Base-by-base conservation (phyloP, 2,888 invertebrate species). In the Archips xylosteana region DNA sequence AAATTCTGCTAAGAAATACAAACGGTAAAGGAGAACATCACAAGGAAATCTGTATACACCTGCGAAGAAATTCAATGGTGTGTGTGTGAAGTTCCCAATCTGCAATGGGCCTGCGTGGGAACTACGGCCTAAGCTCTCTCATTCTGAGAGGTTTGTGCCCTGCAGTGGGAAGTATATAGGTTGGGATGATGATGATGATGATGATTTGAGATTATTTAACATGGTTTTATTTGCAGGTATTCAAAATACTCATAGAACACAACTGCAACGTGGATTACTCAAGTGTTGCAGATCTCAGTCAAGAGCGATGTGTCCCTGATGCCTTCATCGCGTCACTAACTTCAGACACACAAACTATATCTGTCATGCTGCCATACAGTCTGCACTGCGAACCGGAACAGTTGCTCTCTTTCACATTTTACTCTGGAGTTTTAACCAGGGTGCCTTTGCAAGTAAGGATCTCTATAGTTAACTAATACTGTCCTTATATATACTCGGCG, bases 181-280 rank as follows among this genome's bases (percentile, higher is more conserved):
- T 1, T 23, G 23, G 23, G 23, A 23, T 23, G 23, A 23, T 23
- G 23, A 23, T 23, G 23, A 23, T 23, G 23, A 23, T 23, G 23
- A 23, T 23, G n/a, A n/a, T 5, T 49, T 12, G 4, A 49, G 49
- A 49, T 49, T n/a, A 49, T n/a, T 49, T 15, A 49, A 49, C 6
- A 15, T 49, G 5, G 47, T 62, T 12, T 23, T 5, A 62, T 81
- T 88, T 67, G 4, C 82, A 95, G 95, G 89, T 92, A 32, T 90
- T 94, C 67, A 77, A 88, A 75, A 89, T 94, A 80, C 84, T 95
- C 3, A 78, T 87, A 49, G 86, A 90, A 59, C 87, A 92, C 78
- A 91, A 88, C 12, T 92, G 93, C 75, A 86, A 95, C 83, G 87
- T 94, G 47, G 95, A 95, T 78, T 92, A 92, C 79, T 87, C 86